A percentile compares a stretch with the other conserved stretches of the same genome.
Conservation (phyloP, 2,888 invertebrate genomes). For the Hemithea aestivaria region DNA sequence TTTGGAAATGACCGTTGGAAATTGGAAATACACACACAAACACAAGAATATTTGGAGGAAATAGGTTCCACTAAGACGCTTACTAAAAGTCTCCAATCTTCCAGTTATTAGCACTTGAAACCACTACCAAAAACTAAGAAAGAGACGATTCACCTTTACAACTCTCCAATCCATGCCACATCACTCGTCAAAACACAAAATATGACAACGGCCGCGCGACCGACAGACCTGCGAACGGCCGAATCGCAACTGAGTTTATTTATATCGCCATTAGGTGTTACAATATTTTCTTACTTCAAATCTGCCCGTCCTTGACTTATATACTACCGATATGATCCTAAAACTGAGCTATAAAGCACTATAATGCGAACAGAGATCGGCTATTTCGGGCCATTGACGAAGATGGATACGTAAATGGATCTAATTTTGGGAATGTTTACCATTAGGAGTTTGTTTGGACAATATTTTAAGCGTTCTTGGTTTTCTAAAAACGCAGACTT, state of each 20-base stretch:
- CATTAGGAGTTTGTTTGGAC: conserved; percentile 15
- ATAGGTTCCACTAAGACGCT: too few relatives aligned
- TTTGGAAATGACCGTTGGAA: too few relatives aligned
- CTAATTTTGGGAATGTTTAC: conserved; percentile 11
- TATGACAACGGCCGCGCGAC: conserved; percentile 3
- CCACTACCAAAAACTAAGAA: conserved; percentile 2
- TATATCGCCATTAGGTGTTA: conserved; percentile 62
- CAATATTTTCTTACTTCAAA: conserved; percentile 55
- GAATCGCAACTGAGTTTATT: conserved; percentile 66
- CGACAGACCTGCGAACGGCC: conserved; percentile 21
- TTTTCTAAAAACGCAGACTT: too few relatives aligned
- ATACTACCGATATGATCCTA: conserved; percentile 36
- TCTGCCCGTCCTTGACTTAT: conserved; percentile 69
- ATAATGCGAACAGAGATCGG: conserved; percentile 12
- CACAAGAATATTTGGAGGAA: too few relatives aligned
- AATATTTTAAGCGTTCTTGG: conserved; percentile 5
- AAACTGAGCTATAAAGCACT: conserved; percentile 25
- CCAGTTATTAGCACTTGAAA: neutral
- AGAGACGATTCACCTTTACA: conserved; percentile 17
- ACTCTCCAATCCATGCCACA: conserved; percentile 13
- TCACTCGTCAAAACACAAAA: conserved; percentile 8
- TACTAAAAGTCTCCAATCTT: too few relatives aligned
- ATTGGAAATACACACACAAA: too few relatives aligned
- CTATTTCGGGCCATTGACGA: conserved; percentile 25
- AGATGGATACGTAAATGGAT: conserved; percentile 32